A percentile compares a stretch with the other conserved stretches of the same genome.
These are phyloP conservation scores for Sepioteuthis lessoniana DNA, from an alignment of 2,888 invertebrate genomes.

Conservation along the genomic window DNA sequence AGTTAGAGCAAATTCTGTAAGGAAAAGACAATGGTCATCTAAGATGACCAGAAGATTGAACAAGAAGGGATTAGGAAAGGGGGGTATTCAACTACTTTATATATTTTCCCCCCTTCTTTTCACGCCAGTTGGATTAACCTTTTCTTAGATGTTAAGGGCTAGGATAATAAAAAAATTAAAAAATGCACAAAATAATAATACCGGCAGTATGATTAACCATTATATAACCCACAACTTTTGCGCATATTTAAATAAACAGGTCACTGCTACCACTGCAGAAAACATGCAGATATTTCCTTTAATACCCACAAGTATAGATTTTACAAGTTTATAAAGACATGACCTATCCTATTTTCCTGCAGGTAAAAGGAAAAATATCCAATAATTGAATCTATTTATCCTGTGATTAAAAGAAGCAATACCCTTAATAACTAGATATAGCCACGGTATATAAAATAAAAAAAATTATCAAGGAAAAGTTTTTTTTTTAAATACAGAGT, in stretches of 20 bases:
- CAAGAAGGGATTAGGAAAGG: not conserved
- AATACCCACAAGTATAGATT: not conserved
- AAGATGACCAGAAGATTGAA: not conserved
- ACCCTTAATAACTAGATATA: not conserved
- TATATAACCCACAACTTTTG: not conserved
- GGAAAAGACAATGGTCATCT: not conserved
- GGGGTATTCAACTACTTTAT: not conserved
- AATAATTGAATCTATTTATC: no score
- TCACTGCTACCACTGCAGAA: not conserved
- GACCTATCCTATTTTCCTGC: no score
- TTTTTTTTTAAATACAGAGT: not conserved
- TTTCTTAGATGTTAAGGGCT: not conserved
- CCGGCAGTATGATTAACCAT: not conserved
- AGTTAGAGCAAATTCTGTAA: not conserved
- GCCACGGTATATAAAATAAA: not conserved
- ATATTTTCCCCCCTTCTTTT: not conserved
- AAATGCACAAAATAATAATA: not conserved
- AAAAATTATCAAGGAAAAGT: not conserved
- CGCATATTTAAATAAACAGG: not conserved
- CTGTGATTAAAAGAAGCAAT: not conserved
- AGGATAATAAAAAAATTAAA: not conserved
- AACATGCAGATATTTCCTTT: not conserved
- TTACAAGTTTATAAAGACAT: not conserved
- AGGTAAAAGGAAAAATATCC: no score
- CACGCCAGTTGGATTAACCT: slow-evolving; percentile 11